These are phyloP conservation scores for Andrena marginata DNA, from an alignment of 2,888 invertebrate genomes.

Conservation along the genomic window DNA sequence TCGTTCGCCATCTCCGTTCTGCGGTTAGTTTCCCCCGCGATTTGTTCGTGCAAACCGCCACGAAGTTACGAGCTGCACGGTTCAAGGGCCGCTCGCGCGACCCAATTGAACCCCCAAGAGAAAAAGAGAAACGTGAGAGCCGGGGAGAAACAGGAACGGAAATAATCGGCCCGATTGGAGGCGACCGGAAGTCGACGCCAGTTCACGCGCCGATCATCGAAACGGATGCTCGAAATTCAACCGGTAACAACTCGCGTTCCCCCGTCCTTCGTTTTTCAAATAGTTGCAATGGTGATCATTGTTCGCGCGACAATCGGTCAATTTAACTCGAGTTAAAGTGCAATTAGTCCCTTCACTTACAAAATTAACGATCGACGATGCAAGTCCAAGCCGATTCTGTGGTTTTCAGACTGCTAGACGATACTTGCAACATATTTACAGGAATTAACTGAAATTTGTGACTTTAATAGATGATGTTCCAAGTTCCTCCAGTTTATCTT, in stretches of 20 bases:
- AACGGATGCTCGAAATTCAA: slow-evolving; percentile 52
- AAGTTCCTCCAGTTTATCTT: not conserved
- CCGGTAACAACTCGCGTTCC: not conserved
- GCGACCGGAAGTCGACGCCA: slow-evolving; percentile 62
- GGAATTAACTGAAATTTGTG: not conserved
- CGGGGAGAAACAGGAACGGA: slow-evolving; percentile 63
- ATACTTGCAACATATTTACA: not conserved
- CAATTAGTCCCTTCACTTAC: slow-evolving; percentile 36
- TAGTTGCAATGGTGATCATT: slow-evolving; percentile 36
- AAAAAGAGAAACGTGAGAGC: slow-evolving; percentile 43
- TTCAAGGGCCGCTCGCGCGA: slow-evolving; percentile 29
- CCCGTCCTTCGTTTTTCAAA: not conserved
- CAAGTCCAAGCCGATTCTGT: not conserved
- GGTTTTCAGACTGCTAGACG: not conserved
- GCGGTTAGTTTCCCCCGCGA: not conserved
- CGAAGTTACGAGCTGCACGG: slow-evolving; percentile 5
- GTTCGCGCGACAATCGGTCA: slow-evolving; percentile 34
- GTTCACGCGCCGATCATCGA: slow-evolving; percentile 37
- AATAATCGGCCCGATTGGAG: slow-evolving; percentile 59
- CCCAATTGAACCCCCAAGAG: slow-evolving; percentile 39
- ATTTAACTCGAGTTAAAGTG: slow-evolving; percentile 38
- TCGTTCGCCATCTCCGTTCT: not conserved
- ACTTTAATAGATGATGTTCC: not conserved
- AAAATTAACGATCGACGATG: slow-evolving; percentile 30
- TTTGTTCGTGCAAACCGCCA: not conserved